Conservation (phyloP, 2,888 invertebrate species). For the Euzophera pinguis region DNA sequence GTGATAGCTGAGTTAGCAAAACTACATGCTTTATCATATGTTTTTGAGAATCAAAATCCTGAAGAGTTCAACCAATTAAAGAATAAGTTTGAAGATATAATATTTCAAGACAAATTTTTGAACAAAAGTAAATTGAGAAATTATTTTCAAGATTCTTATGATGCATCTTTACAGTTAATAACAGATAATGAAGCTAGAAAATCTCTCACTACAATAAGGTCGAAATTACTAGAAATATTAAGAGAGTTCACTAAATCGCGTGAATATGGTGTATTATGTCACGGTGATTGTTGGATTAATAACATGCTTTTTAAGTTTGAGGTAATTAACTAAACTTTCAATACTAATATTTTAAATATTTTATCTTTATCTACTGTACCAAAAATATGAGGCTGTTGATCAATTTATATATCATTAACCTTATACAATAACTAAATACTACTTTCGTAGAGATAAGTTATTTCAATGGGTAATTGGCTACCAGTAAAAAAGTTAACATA, state of each 20-base stretch:
- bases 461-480: too few relatives aligned
- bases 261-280: conserved; percentile 55
- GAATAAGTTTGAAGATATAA: conserved; percentile 46
- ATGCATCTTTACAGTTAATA: conserved; percentile 48
- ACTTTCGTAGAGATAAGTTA: too few relatives aligned
- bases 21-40: conserved; percentile 59
- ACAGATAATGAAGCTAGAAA: conserved; percentile 38
- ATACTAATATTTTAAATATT: too few relatives aligned
- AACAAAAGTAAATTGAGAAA: conserved; percentile 53
- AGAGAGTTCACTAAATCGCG: conserved; percentile 43
- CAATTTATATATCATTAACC: too few relatives aligned
- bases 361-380: too few relatives aligned
- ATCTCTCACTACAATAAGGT: conserved; percentile 38
- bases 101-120: conserved; percentile 53
- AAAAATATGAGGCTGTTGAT: too few relatives aligned
- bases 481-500: too few relatives aligned
- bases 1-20: conserved; percentile 56
- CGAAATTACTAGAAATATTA: conserved; percentile 45
- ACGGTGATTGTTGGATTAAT: conserved; percentile 65
- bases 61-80: conserved; percentile 34
- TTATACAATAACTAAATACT: too few relatives aligned
- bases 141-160: conserved; percentile 58
- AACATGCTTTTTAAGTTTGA: conserved; percentile 21
- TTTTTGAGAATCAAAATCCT: conserved; percentile 38
- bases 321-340: conserved; percentile 7